Percentiles rank a stretch among this genome's conserved stretches.
Conservation (phyloP, 2,888 invertebrate species). For the Crematogaster levior region DNA sequence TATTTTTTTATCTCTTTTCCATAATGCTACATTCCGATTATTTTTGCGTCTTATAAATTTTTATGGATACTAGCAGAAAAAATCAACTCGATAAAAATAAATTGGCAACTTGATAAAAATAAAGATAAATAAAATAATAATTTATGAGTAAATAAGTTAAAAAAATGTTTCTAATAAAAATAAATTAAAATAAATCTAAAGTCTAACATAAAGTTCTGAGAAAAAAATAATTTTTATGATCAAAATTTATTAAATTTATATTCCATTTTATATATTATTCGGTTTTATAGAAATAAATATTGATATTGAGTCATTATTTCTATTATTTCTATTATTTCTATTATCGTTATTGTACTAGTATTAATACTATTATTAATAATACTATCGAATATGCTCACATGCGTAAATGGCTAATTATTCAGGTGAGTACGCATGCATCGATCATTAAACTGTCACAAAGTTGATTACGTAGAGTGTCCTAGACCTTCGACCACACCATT, state of each 20-base stretch:
- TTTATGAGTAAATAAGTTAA: neutral
- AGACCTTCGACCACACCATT: conserved; percentile 74
- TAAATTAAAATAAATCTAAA: neutral
- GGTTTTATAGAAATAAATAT: neutral
- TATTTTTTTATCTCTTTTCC: conserved; percentile 42
- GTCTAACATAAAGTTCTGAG: neutral
- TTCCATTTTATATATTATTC: neutral
- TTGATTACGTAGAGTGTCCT: conserved; percentile 70
- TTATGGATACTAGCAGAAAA: neutral
- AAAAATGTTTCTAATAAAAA: neutral
- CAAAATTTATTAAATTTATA: neutral
- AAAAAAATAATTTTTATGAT: neutral
- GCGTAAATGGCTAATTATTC: conserved; percentile 29
- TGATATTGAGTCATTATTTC: neutral
- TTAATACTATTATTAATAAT: conserved; percentile 20
- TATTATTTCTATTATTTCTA: no score
- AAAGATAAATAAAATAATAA: neutral
- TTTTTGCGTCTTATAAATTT: neutral
- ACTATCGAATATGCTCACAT: conserved; percentile 13
- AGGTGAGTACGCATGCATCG: conserved; percentile 23
- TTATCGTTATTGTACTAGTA: no score
- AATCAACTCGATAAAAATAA: no score
- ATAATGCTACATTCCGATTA: neutral
- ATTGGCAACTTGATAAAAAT: neutral
- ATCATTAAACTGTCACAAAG: conserved; percentile 52